Base-by-base conservation (phyloP, 1,140 invertebrate species). In the Leptinotarsa undecemlineata region DNA sequence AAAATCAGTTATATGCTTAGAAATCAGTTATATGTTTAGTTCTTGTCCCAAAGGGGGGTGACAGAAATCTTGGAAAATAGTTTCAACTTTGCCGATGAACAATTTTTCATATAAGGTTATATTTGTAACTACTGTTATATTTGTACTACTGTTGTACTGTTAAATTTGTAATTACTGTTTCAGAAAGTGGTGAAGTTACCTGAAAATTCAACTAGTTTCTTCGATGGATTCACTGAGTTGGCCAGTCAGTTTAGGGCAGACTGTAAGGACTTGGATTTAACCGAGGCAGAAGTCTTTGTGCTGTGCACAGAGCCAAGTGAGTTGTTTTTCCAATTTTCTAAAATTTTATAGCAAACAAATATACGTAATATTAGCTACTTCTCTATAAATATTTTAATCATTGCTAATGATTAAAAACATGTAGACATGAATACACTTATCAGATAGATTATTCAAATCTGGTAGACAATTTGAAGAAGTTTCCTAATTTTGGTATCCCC, bases 221-320 rank as follows among this genome's bases (percentile, higher is more conserved):
- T 88, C 87, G 87, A 90, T 62, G 83, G 85, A 5, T 91, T 91
- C 79, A 85, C 84, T 8, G 86, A 89, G 21, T 86, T 90, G 80
- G 85, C 90, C 0, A 81, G 85, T 19, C 83, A 86, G 42, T 91
- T 91, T 78, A 88, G 89, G 76, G 84, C 87, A 61, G 82, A 87
- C 33, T 90, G 89, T 6, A 88, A 89, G 81, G 84, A 89, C 80
- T 86, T 92, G 78, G 84, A 89, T 80, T 86, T 92, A 78, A 82
- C 86, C 3, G 86, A 88, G 21, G 86, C 88, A 69, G 85, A 90
- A 77, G 83, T 90, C 42, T 88, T 87, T 75, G 81, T 86, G 20
- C 78, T 91, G 64, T 86, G 86, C 76, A 84, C 86, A 33, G 87
- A 90, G 76, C 81, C 84, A 79, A 82, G 86, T 87, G 82, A 84